Percentiles rank a stretch among this genome's conserved stretches.
phyloP scores from a whole-genome alignment of 2,797 vertebrate genomes.

The Thalassophryne amazonica region DNA sequence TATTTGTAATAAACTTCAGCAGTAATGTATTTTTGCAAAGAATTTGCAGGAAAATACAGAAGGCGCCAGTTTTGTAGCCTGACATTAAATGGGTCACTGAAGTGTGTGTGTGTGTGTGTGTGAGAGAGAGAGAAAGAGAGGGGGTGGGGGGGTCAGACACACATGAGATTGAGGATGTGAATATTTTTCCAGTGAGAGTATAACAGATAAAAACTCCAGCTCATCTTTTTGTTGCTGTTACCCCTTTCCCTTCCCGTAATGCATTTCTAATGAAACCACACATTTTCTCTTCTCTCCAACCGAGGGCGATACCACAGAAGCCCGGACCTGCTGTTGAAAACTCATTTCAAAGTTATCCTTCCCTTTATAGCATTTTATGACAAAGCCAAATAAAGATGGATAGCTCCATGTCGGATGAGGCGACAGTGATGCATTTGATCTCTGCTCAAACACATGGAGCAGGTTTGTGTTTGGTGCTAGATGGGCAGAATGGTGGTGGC shows the following conservation, averaged over 20 bases:
- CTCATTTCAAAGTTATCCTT: conserved; percentile 54
- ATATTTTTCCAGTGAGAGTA: conserved; percentile 41
- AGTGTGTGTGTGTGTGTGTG: conserved; percentile 13
- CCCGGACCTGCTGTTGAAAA: conserved; percentile 36
- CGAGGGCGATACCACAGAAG: conserved; percentile 29
- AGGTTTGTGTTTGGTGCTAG: conserved; percentile 27
- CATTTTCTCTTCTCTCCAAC: conserved; percentile 39
- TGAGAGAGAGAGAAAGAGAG: not conserved
- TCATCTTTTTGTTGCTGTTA: conserved; percentile 32
- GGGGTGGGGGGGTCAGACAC: conserved; percentile 7
- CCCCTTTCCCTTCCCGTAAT: conserved; percentile 43
- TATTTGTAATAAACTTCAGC: conserved; percentile 34
- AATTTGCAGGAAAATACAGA: conserved; percentile 24
- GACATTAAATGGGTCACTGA: conserved; percentile 52
- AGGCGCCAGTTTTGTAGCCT: conserved; percentile 31
- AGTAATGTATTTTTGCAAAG: conserved; percentile 33
- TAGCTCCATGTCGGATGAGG: conserved; percentile 27
- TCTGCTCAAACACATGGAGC: conserved; percentile 20
- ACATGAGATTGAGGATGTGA: conserved; percentile 35
- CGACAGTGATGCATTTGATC: conserved; percentile 55
- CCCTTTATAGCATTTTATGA: conserved; percentile 52
- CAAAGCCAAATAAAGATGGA: conserved; percentile 55
- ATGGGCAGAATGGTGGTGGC: conserved; percentile 32
- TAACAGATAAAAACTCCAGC: conserved; percentile 42
- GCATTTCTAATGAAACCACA: conserved; percentile 62